Conservation (phyloP, 1,140 invertebrate genomes). For the Drosophila parabipectinata region DNA sequence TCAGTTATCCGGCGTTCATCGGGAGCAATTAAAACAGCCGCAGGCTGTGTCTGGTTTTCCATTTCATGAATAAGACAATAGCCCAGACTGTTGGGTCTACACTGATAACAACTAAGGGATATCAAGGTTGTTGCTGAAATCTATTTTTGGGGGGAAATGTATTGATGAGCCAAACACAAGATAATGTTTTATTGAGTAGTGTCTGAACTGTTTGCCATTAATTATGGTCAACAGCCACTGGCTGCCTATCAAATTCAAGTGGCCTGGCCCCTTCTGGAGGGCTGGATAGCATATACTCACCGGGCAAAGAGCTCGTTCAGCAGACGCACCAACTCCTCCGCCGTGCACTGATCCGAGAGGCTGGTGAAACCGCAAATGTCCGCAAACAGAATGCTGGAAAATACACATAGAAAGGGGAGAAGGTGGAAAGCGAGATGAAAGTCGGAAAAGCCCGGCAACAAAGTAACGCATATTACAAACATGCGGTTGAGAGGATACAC, state of each 20-base stretch:
- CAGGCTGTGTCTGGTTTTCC: slow-evolving; percentile 43
- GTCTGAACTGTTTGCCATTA: slow-evolving; percentile 50
- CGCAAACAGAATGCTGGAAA: slow-evolving; percentile 97
- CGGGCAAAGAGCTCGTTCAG: slow-evolving; percentile 98
- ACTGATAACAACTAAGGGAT: slow-evolving; percentile 9
- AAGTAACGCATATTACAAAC: slow-evolving; percentile 32
- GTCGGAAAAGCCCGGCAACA: slow-evolving; percentile 9
- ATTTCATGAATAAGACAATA: slow-evolving; percentile 39
- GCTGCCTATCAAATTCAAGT: neutral
- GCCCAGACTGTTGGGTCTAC: slow-evolving; percentile 6
- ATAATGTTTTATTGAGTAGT: slow-evolving; percentile 13
- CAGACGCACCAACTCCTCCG: slow-evolving; percentile 96
- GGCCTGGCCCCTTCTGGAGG: neutral
- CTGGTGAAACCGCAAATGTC: slow-evolving; percentile 99
- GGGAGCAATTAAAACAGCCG: slow-evolving; percentile 43
- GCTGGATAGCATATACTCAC: slow-evolving; percentile 84
- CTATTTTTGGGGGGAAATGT: too few relatives aligned
- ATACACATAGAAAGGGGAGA: slow-evolving; percentile 11
- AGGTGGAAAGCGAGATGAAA: slow-evolving; percentile 2
- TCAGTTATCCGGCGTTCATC: slow-evolving; percentile 19
- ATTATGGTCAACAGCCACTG: slow-evolving; percentile 20
- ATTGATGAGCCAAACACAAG: too few relatives aligned
- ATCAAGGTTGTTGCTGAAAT: too few relatives aligned
- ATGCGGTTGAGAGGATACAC: slow-evolving; percentile 12
- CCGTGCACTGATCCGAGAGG: slow-evolving; percentile 96